Evolutionary conservation across 2,888 invertebrate genomes (phyloP).

Genomic region (Cephalotes varians): DNA sequence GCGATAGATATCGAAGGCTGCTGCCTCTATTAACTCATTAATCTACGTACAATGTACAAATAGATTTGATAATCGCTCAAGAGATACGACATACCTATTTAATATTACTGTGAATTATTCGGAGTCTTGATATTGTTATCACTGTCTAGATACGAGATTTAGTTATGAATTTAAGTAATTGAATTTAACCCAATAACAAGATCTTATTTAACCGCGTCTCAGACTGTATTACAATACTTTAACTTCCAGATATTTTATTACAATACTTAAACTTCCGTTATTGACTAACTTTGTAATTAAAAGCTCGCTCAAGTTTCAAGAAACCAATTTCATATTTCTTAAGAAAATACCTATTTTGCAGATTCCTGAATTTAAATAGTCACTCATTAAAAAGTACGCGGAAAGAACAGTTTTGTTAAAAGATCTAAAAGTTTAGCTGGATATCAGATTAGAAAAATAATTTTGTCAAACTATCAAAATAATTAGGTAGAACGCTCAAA

Average conservation of each 20-base stretch:
- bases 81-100: background rate
- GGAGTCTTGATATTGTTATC: background rate
- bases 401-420: too few relatives aligned
- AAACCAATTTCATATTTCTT: background rate
- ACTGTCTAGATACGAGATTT: background rate
- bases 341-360: background rate
- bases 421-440: too few relatives aligned
- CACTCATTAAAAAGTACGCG: background rate
- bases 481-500: too few relatives aligned
- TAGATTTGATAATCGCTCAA: constrained; percentile 3
- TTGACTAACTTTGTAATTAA: constrained; percentile 44
- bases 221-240: constrained; percentile 15
- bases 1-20: background rate
- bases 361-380: background rate
- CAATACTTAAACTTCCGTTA: constrained; percentile 18
- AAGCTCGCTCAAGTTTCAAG: background rate
- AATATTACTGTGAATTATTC: constrained; percentile 13
- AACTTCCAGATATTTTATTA: constrained; percentile 27
- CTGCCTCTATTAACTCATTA: constrained; percentile 29
- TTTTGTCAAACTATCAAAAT: too few relatives aligned
- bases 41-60: background rate
- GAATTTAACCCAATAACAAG: background rate
- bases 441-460: too few relatives aligned
- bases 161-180: background rate
- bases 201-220: constrained; percentile 5